Evolutionary conservation across 2,797 vertebrate species (phyloP), one percentile per base, ranked within the genome.

Genomic region (Molossus molossus): DNA sequence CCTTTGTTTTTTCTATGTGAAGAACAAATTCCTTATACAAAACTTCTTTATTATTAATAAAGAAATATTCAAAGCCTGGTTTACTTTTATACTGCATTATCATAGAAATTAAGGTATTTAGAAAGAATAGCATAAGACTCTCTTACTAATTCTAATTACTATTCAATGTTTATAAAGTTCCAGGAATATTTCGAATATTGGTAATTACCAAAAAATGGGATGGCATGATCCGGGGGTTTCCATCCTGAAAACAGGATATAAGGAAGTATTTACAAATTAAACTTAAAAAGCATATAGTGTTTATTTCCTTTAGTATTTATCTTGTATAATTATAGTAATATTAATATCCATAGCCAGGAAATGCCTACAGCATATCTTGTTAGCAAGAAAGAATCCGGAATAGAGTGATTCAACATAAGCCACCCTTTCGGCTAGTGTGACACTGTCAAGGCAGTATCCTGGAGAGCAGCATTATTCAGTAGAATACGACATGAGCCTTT

Each of bases 1-100:
- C n/a, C 20, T 48, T 70, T 37, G 18, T 92, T 70, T 69, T 79
- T 67, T 17, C 37, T 90, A 8, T 50, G 77, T 50, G 40, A 91
- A 73, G 65, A 91, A 40, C 23, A 9, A 65, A 73, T 73, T 91
- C 9, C 55, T 76, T 90, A 60, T 67, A 70, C 55, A 29, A 91
- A 64, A 73, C 69, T 2, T 72, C 85, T 95, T 65, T 23, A 73
- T 90, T 96, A 20, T 81, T 91, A 72, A 10, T 88, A 76, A 94
- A 65, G 37, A 88, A 90, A 80, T 87, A 79, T 9, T 89, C 64
- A 80, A 85, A 83, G 13, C 65, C 14, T 85, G 48, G 12, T 29
- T 81, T 84, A 45, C 45, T 75, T 89, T 82, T 85, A 12, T 60
- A 79, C 40, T 84, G 15, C 62, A 55, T 45, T 79, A 33, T 62